phyloP scores from a whole-genome alignment of 2,888 invertebrate genomes.

The Andrena fulva region DNA sequence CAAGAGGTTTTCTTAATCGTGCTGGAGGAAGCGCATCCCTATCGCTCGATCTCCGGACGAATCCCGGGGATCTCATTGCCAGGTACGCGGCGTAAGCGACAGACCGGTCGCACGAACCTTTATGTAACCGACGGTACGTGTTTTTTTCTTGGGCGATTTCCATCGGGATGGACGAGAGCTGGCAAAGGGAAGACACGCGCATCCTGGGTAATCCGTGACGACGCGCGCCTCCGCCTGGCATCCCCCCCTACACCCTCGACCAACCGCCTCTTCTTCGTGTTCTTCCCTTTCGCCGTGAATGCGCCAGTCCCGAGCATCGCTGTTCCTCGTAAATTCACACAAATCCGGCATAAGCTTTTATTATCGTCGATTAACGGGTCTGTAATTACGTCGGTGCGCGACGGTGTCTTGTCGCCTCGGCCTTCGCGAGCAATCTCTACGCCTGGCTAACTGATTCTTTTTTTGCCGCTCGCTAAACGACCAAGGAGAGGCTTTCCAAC shows the following conservation, averaged over 20 bases:
- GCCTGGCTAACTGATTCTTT: constrained; percentile 20
- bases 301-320: constrained; percentile 29
- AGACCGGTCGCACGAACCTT: constrained; percentile 64
- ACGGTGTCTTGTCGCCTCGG: constrained; percentile 9
- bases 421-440: background rate
- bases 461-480: background rate
- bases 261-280: background rate
- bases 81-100: constrained; percentile 63
- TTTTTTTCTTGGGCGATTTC: constrained; percentile 76
- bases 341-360: constrained; percentile 47
- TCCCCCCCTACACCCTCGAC: background rate
- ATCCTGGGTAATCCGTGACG: constrained; percentile 83
- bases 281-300: constrained; percentile 21
- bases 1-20: constrained; percentile 32
- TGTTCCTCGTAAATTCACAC: constrained; percentile 51
- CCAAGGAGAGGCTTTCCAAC: background rate
- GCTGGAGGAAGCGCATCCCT: constrained; percentile 59
- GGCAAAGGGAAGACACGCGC: constrained; percentile 82
- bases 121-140: constrained; percentile 72
- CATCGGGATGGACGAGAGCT: constrained; percentile 64
- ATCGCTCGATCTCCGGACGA: constrained; percentile 65
- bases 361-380: constrained; percentile 54
- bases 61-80: constrained; percentile 63
- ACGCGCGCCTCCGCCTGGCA: constrained; percentile 71
- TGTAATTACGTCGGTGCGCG: constrained; percentile 29